A percentile compares a stretch with the other conserved stretches of the same genome.
Evolutionary conservation across 2,888 invertebrate species (phyloP).

Genomic region (Malthinus flaveolus): DNA sequence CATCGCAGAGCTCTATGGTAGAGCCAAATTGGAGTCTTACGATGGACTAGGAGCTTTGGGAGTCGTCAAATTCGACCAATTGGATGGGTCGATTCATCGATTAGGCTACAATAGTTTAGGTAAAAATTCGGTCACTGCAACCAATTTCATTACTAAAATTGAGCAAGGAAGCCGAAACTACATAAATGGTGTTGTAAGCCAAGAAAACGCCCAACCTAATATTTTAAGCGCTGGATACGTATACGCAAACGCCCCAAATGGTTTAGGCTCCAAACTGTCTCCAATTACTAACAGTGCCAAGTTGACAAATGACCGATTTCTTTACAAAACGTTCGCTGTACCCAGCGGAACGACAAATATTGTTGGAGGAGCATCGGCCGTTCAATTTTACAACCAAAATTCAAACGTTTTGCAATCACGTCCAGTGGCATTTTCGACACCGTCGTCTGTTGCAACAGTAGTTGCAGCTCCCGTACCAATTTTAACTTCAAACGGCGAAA

Average conservation of each 20-base stretch:
- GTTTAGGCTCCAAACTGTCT: neutral
- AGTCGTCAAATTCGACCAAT: constrained; percentile 43
- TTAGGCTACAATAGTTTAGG: neutral
- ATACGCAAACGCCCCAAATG: neutral
- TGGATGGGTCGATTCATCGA: constrained; percentile 41
- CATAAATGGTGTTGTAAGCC: neutral
- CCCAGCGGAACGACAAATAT: neutral
- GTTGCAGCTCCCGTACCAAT: constrained; percentile 44
- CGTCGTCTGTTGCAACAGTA: constrained; percentile 36
- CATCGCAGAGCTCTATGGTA: neutral
- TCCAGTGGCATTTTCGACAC: constrained; percentile 29
- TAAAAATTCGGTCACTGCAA: no score
- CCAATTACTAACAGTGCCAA: neutral
- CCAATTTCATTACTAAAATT: neutral
- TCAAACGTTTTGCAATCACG: constrained; percentile 4
- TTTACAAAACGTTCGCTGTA: neutral
- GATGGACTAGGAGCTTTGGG: constrained; percentile 48
- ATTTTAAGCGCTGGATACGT: neutral
- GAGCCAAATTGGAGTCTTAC: constrained; percentile 41
- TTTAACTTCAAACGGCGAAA: constrained; percentile 35
- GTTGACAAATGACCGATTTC: neutral
- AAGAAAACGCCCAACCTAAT: neutral
- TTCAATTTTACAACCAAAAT: neutral
- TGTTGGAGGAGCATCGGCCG: neutral
- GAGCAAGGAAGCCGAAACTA: neutral